Conservation (phyloP, 2,888 invertebrate genomes). For the Pycnomerus fuliginosus region DNA sequence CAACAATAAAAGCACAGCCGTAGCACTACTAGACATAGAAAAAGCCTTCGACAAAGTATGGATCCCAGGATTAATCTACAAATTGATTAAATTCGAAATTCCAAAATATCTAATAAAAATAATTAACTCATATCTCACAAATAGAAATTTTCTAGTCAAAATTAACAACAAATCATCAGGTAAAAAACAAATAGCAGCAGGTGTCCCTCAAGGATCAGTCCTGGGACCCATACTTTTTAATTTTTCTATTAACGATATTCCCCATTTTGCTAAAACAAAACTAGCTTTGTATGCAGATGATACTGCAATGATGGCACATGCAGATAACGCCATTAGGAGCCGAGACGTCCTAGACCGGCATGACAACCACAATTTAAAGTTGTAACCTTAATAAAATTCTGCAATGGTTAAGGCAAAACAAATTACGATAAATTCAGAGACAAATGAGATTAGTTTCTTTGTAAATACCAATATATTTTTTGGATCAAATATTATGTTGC, state of each 20-base stretch:
- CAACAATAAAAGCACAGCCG: constrained; percentile 29
- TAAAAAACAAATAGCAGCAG: neutral
- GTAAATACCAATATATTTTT: too few relatives aligned
- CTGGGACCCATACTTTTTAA: too few relatives aligned
- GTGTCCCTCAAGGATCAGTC: too few relatives aligned
- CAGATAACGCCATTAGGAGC: too few relatives aligned
- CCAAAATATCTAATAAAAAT: constrained; percentile 1
- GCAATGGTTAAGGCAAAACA: too few relatives aligned
- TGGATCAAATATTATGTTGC: too few relatives aligned
- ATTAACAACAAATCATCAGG: neutral
- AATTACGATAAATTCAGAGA: too few relatives aligned
- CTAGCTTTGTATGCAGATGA: constrained; percentile 19
- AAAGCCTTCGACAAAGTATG: constrained; percentile 44
- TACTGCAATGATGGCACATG: constrained; percentile 11
- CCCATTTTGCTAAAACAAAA: constrained; percentile 1
- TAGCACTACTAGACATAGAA: constrained; percentile 38
- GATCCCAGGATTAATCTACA: constrained; percentile 35
- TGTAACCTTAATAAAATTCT: too few relatives aligned
- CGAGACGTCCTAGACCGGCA: too few relatives aligned
- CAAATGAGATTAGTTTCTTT: too few relatives aligned
- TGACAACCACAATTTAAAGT: too few relatives aligned
- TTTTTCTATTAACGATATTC: too few relatives aligned
- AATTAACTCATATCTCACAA: constrained; percentile 4
- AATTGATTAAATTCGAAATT: constrained; percentile 20
- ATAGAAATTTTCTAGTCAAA: neutral